These are phyloP conservation scores for Oxyura jamaicensis DNA, from an alignment of 2,113 vertebrate genomes.

Conservation along the genomic window DNA sequence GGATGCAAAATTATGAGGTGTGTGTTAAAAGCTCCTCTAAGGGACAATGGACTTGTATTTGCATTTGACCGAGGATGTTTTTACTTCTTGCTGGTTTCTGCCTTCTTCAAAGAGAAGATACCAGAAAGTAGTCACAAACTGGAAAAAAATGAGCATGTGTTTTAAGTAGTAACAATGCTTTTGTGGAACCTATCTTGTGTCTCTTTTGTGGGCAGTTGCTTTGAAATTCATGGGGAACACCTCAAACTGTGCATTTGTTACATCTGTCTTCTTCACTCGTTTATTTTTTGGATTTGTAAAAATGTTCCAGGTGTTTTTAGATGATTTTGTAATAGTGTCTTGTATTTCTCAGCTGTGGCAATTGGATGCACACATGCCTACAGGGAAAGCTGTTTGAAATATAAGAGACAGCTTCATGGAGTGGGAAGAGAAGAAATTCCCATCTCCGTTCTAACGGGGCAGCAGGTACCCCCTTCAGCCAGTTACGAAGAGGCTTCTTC, in stretches of 20 bases:
- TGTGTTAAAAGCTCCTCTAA: background rate
- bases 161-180: background rate
- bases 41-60: background rate
- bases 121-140: background rate
- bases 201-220: background rate
- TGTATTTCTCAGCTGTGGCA: background rate
- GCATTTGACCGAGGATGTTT: background rate
- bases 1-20: background rate
- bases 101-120: background rate
- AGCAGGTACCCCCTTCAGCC: background rate
- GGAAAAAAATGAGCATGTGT: background rate
- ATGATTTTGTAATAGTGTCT: background rate
- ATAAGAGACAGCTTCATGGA: background rate
- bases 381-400: background rate
- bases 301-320: background rate
- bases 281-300: background rate
- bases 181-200: background rate
- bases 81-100: background rate
- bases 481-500: background rate
- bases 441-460: background rate
- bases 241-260: background rate
- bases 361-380: background rate
- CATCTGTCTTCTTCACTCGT: background rate
- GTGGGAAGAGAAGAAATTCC: background rate
- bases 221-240: background rate